These are phyloP conservation scores for Falco naumanni DNA, from an alignment of 2,797 vertebrate genomes.

Conservation along the genomic window DNA sequence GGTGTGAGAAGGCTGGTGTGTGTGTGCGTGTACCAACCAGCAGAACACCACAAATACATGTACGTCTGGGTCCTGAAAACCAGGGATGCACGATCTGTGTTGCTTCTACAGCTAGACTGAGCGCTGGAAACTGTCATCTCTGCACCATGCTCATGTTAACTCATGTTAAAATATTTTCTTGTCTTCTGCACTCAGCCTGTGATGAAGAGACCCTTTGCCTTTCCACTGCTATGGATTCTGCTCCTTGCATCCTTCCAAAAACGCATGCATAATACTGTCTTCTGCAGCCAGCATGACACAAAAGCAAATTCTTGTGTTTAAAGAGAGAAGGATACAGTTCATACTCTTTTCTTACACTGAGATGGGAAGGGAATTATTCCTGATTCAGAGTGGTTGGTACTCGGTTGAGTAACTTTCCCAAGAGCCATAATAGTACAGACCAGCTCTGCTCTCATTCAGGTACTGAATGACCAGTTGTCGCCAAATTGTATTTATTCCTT, in stretches of 20 bases:
- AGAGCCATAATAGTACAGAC: background rate
- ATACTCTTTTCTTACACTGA: rapidly evolving
- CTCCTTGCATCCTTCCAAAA: background rate
- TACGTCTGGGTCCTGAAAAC: background rate
- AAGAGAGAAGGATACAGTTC: background rate
- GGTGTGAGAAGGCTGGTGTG: background rate
- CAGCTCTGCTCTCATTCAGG: background rate
- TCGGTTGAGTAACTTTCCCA: background rate
- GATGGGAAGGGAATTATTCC: background rate
- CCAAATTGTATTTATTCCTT: background rate
- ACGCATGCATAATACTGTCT: rapidly evolving
- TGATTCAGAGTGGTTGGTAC: background rate
- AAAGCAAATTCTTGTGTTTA: background rate
- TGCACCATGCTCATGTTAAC: background rate
- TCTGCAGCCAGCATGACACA: background rate
- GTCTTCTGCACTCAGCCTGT: background rate
- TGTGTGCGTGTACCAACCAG: background rate
- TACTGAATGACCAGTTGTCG: background rate
- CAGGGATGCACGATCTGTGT: background rate
- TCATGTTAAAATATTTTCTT: background rate
- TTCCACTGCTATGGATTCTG: background rate
- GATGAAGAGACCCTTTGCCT: background rate
- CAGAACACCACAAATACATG: background rate
- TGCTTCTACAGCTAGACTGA: background rate
- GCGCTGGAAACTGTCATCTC: background rate